These are phyloP conservation scores for Coenonympha arcania DNA, from an alignment of 2,888 invertebrate genomes.

Conservation along the genomic window DNA sequence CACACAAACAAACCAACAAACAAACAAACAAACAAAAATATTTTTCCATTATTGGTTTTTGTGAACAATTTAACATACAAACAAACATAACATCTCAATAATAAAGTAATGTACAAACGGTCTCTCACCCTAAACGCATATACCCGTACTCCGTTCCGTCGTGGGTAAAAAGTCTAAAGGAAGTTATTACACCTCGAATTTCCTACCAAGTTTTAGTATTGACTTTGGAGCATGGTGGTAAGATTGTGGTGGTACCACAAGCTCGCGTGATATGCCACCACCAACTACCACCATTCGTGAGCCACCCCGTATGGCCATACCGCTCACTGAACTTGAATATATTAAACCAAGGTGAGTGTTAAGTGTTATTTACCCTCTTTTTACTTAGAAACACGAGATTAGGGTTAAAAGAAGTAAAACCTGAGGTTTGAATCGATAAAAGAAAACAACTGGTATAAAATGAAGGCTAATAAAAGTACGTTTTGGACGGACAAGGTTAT, in stretches of 20 bases:
- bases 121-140: too few relatives aligned
- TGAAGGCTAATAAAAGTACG: not conserved
- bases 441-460: not conserved
- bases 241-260: not conserved
- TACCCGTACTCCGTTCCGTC: too few relatives aligned
- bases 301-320: too few relatives aligned
- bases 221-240: not conserved
- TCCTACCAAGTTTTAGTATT: slow-evolving; percentile 1
- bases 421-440: slow-evolving; percentile 12
- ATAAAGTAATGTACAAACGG: too few relatives aligned
- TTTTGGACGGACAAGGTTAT: not conserved
- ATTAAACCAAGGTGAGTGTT: slow-evolving; percentile 36
- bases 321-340: slow-evolving; percentile 37
- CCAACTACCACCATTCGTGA: slow-evolving; percentile 12
- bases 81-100: too few relatives aligned
- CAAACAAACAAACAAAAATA: too few relatives aligned
- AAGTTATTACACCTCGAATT: not conserved
- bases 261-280: slow-evolving; percentile 42
- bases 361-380: slow-evolving; percentile 36
- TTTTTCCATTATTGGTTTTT: too few relatives aligned
- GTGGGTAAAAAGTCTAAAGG: too few relatives aligned
- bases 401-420: slow-evolving; percentile 11
- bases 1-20: too few relatives aligned
- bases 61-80: too few relatives aligned
- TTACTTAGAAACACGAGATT: slow-evolving; percentile 25